Evolutionary conservation across 37 sponge, comb jelly and placozoan species (phyloP), one percentile per base, ranked within the genome.

Genomic region (Aplysina aerophoba): DNA sequence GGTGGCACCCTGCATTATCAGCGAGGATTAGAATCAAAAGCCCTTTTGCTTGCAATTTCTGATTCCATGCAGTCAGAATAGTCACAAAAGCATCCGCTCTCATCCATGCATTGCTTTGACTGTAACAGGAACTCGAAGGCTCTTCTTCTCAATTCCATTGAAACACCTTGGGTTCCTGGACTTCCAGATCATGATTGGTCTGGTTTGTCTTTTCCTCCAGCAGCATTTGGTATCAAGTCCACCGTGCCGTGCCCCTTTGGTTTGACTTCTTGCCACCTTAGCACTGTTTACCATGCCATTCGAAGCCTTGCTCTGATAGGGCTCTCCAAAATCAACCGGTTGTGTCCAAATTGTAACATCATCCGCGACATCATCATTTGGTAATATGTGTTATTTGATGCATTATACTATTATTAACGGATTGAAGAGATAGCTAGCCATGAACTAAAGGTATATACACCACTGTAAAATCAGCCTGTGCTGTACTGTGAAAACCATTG

Each of bases 1-100:
- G 93, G 67, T 92, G 89, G 28, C 89, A 92, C 11, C 92, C 81
- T 57, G 84, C 89, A 92, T 92, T 92, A 37, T 92, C 89, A 78
- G 86, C 65, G 25, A 92, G 81, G 36, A 92, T 86, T 55, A 86
- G 28, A 83, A 92, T 59, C 4, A 39, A 50, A 22, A 80, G 62
- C 50, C 56, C 55, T 69, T 85, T 77, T 22, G 57, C 50, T 27
- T 6, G 59, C 62, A 92, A 53, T 11, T 82, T 60, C n/a, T 81
- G 82, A 74, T 54, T 87, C 67, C 77, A 44, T 12, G 34, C 24
- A 37, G 79, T 75, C 35, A 85, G 79, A n/a, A 85, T 77, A 11
- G 72, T 17, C 31, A 77, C 56, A 22, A 85, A 55, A 44, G 36
- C 77, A 36, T 85, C 86, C 35, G 36, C 86, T 22, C 63, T 60